phyloP scores from a whole-genome alignment of 2,797 vertebrate species.

The Poeciliopsis infans region DNA sequence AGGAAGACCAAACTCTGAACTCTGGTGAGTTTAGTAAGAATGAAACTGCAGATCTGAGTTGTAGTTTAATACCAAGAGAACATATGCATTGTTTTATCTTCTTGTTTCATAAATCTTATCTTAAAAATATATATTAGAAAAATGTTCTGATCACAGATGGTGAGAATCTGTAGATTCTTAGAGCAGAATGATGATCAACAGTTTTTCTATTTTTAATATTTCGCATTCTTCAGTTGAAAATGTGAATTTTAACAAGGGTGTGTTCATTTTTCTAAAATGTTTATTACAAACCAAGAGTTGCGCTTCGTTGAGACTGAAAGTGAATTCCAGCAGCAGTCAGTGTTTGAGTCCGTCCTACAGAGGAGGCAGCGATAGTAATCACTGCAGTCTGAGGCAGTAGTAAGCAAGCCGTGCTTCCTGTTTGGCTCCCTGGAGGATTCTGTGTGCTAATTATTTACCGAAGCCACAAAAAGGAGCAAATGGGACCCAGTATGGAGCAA shows the following conservation, averaged over 20 bases:
- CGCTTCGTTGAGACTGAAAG: background rate
- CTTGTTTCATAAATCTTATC: background rate
- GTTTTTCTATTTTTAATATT: background rate
- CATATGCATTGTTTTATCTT: background rate
- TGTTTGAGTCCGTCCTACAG: constrained; percentile 21
- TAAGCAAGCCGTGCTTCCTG: constrained; percentile 79
- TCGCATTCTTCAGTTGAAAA: background rate
- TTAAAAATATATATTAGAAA: background rate
- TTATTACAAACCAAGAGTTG: background rate
- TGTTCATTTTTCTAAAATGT: background rate
- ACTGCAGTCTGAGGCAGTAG: constrained; percentile 73
- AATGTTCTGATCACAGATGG: background rate
- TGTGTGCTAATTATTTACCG: constrained; percentile 84
- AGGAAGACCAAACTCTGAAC: background rate
- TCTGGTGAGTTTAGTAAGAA: background rate
- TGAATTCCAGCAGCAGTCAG: background rate
- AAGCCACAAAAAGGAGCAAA: constrained; percentile 81
- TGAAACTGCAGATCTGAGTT: background rate
- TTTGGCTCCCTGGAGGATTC: constrained; percentile 69
- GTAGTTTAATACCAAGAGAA: background rate
- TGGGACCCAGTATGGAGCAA: constrained; percentile 69
- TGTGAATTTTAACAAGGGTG: background rate
- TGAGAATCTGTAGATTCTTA: background rate
- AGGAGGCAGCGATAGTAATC: constrained; percentile 62
- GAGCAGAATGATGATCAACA: background rate